A percentile compares a stretch with the other conserved stretches of the same genome.
phyloP scores from a whole-genome alignment of 53 echinoderm and acorn worm species.

The Paelopatides confundens region DNA sequence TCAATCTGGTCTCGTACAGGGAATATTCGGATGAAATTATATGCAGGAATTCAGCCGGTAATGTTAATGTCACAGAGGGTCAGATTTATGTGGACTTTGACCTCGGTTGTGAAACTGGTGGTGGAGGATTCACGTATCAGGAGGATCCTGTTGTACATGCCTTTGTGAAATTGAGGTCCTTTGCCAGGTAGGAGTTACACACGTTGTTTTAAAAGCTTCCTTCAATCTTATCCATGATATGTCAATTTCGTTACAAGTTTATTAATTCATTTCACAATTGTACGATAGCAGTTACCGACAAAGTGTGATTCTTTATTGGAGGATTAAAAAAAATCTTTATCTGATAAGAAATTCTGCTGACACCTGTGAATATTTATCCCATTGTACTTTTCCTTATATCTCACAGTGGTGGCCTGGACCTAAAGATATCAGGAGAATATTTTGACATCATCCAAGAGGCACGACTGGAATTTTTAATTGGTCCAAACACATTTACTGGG shows the following conservation, averaged over 20 bases:
- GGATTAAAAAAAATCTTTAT: too few species aligned
- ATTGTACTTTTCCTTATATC: neutral
- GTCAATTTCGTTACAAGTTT: too few species aligned
- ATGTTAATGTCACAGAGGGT: neutral
- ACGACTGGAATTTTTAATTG: slow-evolving; percentile 65
- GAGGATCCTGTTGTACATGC: neutral
- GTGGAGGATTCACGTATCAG: neutral
- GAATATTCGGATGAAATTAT: neutral
- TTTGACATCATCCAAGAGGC: slow-evolving; percentile 79
- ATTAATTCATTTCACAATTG: neutral
- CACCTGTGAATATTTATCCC: too few species aligned
- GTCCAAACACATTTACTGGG: slow-evolving; percentile 1
- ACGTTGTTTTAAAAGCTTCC: too few species aligned
- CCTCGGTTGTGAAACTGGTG: neutral
- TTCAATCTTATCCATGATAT: too few species aligned
- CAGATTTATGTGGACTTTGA: neutral
- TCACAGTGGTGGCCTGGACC: slow-evolving; percentile 60
- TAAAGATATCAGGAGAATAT: slow-evolving; percentile 68
- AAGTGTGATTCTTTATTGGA: too few species aligned
- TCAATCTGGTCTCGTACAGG: neutral
- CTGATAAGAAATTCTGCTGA: too few species aligned
- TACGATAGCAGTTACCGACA: too few species aligned
- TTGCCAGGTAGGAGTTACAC: neutral
- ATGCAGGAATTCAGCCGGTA: neutral
- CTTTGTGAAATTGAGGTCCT: neutral